Evolutionary conservation across 2,113 vertebrate species (phyloP).

Genomic region (Istiophorus platypterus): DNA sequence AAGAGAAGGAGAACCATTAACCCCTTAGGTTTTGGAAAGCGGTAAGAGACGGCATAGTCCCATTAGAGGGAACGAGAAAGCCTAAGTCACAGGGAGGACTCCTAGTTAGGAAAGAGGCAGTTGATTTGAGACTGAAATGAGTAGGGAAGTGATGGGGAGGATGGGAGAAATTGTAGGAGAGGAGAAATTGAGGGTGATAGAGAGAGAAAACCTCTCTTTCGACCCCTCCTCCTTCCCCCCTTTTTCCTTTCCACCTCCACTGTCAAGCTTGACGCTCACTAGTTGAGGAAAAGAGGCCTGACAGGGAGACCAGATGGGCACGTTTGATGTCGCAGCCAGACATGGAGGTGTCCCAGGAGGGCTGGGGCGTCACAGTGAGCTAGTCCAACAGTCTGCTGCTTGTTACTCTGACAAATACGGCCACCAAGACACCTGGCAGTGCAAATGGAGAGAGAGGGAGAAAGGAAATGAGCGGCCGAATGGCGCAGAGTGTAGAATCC

Average conservation of each 20-base stretch:
- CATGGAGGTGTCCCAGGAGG: conserved; percentile 63
- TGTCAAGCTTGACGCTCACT: conserved; percentile 56
- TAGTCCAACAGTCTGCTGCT: conserved; percentile 68
- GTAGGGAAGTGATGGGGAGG: conserved; percentile 11
- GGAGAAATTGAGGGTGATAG: conserved; percentile 22
- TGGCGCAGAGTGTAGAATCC: conserved; percentile 41
- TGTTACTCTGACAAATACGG: conserved; percentile 76
- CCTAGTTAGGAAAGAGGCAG: conserved; percentile 1
- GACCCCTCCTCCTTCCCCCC: conserved; percentile 23
- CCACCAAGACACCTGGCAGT: conserved; percentile 69
- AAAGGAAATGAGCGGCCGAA: conserved; percentile 48
- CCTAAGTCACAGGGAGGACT: conserved; percentile 17
- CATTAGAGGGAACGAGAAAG: conserved; percentile 27
- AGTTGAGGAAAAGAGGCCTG: conserved; percentile 58
- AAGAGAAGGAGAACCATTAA: conserved; percentile 27
- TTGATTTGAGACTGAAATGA: conserved; percentile 29
- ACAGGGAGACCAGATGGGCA: conserved; percentile 74
- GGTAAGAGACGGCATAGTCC: conserved; percentile 19
- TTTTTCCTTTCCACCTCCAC: conserved; percentile 62
- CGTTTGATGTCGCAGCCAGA: conserved; percentile 65
- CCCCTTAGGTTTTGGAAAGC: conserved; percentile 6
- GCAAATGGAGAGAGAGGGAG: conserved; percentile 44
- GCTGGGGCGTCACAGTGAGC: conserved; percentile 59
- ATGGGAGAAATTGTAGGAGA: conserved; percentile 22
- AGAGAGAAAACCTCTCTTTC: conserved; percentile 36